Base-by-base conservation (phyloP, 1,140 invertebrate species). In the Drosophila athabasca region DNA sequence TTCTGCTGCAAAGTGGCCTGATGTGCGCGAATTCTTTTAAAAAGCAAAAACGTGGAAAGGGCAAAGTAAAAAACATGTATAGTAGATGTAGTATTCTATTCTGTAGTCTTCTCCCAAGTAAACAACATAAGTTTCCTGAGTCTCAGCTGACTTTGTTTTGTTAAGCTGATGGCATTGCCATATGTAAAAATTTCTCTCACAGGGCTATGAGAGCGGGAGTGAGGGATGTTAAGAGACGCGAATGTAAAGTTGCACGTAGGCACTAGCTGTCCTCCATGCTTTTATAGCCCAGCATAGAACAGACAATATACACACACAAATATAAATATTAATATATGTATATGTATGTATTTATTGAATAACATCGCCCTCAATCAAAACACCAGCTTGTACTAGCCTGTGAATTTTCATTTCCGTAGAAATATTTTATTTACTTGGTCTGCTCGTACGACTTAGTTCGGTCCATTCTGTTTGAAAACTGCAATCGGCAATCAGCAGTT, bases 21-120 rank as follows among this genome's bases (percentile, higher is more conserved):
- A 87, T 87, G 70, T 81, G 82, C 69, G 67, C 79, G 54, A 87
- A 77, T 66, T 79, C 60, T 62, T 65, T 70, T 70, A 43, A 73
- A 85, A 73, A 85, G 71, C 81, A 80, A 80, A 80, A 60, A 70
- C 70, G 58, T 87, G 70, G 77, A 81, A 82, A 84, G 77, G 77
- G 54, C 73, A 67, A 67, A 70, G 44, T 41, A 64, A 79, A 73
- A 61, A 66, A 74, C 58, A 71, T 62, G 74, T 64, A 62, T 49
- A 65, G 74, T 64, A 62, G 52, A 65, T 35, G 17, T 29, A 50
- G 59, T 54, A 58, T 80, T 80, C 72, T 76, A 76, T 81, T 80
- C 44, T 19, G 17, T 19, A 19, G 26, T 69, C 69, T 52, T 69
- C 55, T 65, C 64, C 48, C 67, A 68, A 49, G 62, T 79, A 68